phyloP scores from a whole-genome alignment of 2,888 invertebrate species.

The Callosobruchus maculatus region DNA sequence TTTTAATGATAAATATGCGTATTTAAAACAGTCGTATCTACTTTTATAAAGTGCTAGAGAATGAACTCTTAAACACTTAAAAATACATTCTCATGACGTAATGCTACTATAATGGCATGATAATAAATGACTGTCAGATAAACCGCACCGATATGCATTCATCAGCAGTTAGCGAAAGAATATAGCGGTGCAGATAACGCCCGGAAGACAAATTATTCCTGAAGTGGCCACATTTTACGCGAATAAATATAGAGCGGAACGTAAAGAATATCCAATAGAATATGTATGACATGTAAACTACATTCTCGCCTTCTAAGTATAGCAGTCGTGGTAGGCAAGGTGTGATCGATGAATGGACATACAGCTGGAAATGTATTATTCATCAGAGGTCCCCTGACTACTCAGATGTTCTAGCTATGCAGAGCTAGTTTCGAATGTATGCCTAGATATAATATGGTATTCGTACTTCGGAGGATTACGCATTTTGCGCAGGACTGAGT shows the following conservation, averaged over 20 bases:
- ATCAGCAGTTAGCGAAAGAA: background rate
- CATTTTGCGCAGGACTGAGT: too few relatives aligned
- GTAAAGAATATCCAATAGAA: slow-evolving; percentile 12
- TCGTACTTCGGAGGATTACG: too few relatives aligned
- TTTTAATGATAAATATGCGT: too few relatives aligned
- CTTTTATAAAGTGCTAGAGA: background rate
- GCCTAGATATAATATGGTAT: background rate
- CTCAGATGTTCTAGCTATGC: background rate
- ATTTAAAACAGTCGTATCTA: background rate
- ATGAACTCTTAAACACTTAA: background rate
- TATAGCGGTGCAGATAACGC: background rate
- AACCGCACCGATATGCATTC: background rate
- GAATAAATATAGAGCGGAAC: background rate
- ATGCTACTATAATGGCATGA: background rate
- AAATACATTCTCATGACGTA: background rate
- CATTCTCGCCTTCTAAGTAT: slow-evolving; percentile 27
- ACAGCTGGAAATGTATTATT: slow-evolving; percentile 40
- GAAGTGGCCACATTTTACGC: background rate
- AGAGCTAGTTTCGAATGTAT: background rate
- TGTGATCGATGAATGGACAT: slow-evolving; percentile 43
- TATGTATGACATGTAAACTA: slow-evolving; percentile 42
- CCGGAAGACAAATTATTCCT: background rate
- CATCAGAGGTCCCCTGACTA: slow-evolving; percentile 21
- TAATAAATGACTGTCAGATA: background rate
- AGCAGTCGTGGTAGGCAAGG: slow-evolving; percentile 31